Evolutionary conservation across 2,797 vertebrate species (phyloP).

Genomic region (Pyrocephalus nanus): DNA sequence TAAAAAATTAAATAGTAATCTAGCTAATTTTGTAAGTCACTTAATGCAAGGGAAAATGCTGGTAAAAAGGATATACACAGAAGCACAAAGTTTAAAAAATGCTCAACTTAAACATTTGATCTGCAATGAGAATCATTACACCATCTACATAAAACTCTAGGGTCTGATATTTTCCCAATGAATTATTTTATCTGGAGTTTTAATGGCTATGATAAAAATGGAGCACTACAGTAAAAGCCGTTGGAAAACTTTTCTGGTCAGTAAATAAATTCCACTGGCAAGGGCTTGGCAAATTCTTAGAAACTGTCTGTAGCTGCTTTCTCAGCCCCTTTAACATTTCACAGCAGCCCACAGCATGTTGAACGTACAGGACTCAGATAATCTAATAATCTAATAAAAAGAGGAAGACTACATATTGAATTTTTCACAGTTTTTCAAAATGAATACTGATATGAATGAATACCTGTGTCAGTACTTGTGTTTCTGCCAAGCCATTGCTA

Average conservation of each 20-base stretch:
- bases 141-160: neutral
- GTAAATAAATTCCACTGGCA: neutral
- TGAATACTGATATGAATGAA: neutral
- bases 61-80: neutral
- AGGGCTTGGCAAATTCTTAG: neutral
- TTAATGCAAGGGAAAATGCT: neutral
- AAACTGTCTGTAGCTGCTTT: neutral
- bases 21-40: neutral
- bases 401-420: neutral
- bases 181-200: neutral
- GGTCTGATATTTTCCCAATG: neutral
- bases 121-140: neutral
- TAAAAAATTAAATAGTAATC: neutral
- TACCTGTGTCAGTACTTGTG: neutral
- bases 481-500: neutral
- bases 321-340: neutral
- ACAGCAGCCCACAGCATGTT: neutral
- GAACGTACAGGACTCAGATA: neutral
- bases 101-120: neutral
- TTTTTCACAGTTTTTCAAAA: conserved; percentile 19
- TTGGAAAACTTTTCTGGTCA: neutral
- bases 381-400: neutral
- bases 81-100: neutral
- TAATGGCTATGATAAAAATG: neutral
- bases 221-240: neutral